These are phyloP conservation scores for Drosophila teissieri DNA, from an alignment of 1,140 invertebrate genomes.

Conservation along the genomic window DNA sequence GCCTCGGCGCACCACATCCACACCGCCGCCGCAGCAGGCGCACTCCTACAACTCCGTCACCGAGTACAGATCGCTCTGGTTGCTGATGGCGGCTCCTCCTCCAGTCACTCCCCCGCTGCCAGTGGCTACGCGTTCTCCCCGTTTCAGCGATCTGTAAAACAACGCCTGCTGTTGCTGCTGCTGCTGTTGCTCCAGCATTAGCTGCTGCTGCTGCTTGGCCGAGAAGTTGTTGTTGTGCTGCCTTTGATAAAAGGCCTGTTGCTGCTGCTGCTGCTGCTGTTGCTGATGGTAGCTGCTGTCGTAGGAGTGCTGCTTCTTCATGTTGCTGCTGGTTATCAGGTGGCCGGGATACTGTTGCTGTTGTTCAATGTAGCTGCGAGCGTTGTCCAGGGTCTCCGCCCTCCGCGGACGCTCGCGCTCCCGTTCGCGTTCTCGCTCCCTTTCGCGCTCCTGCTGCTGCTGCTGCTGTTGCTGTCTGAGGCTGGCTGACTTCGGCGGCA, in stretches of 20 bases:
- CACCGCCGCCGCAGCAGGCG: constrained; percentile 84
- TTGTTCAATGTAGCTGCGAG: constrained; percentile 74
- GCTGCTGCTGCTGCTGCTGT: constrained; percentile 63
- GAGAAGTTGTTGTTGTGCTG: constrained; percentile 76
- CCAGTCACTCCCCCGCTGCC: constrained; percentile 6
- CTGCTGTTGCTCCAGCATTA: constrained; percentile 59
- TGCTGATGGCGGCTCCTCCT: constrained; percentile 20
- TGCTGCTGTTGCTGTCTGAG: constrained; percentile 64
- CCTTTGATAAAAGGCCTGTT: constrained; percentile 60
- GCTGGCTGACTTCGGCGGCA: constrained; percentile 75
- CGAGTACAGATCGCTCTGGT: constrained; percentile 77
- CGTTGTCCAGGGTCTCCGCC: constrained; percentile 78
- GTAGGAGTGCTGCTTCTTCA: constrained; percentile 82
- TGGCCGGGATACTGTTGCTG: constrained; percentile 46
- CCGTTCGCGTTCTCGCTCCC: constrained; percentile 44
- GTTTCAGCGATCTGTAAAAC: constrained; percentile 80
- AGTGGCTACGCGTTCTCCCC: constrained; percentile 45
- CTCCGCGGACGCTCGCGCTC: constrained; percentile 69
- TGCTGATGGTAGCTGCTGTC: constrained; percentile 76
- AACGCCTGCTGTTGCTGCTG: constrained; percentile 69
- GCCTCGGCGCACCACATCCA: constrained; percentile 82
- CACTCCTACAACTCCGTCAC: constrained; percentile 84
- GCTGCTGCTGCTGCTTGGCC: constrained; percentile 45
- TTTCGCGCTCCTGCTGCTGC: constrained; percentile 41
- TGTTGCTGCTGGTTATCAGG: constrained; percentile 50